phyloP scores from a whole-genome alignment of 2,888 invertebrate genomes.

The Caprella mutica region DNA sequence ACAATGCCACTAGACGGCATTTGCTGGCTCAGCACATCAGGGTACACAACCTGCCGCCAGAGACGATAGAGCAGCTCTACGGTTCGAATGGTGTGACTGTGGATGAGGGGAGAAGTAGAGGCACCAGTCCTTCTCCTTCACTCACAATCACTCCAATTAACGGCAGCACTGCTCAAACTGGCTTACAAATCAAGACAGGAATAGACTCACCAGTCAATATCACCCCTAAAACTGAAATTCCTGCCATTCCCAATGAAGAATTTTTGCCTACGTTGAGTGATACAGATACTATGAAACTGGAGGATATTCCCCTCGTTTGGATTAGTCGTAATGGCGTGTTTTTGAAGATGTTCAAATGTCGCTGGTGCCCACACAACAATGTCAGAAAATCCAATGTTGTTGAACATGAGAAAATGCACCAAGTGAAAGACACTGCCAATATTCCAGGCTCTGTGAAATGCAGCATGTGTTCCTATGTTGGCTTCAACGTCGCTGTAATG shows the following conservation, averaged over 20 bases:
- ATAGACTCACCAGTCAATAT: constrained; percentile 2
- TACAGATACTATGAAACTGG: constrained; percentile 45
- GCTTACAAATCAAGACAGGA: not conserved
- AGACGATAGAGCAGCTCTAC: constrained; percentile 3
- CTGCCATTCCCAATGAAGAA: too few relatives aligned
- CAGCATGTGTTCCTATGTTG: constrained; percentile 65
- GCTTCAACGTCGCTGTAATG: constrained; percentile 58
- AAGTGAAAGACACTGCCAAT: constrained; percentile 37
- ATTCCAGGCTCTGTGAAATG: constrained; percentile 45
- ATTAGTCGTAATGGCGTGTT: constrained; percentile 60
- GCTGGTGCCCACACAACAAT: constrained; percentile 71
- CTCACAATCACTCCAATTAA: constrained; percentile 32
- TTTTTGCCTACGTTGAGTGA: constrained; percentile 33
- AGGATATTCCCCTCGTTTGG: constrained; percentile 62
- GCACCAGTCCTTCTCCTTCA: constrained; percentile 31
- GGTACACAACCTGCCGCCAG: constrained; percentile 52
- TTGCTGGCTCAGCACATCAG: constrained; percentile 71
- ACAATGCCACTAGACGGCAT: constrained; percentile 64
- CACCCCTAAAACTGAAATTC: too few relatives aligned
- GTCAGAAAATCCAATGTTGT: constrained; percentile 65
- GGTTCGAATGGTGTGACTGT: not conserved
- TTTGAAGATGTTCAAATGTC: constrained; percentile 71
- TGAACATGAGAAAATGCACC: constrained; percentile 72
- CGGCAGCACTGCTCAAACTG: constrained; percentile 12
- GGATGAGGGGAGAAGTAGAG: constrained; percentile 12